Conservation (phyloP, 2,797 vertebrate species). For the Orestias chungarensis region DNA sequence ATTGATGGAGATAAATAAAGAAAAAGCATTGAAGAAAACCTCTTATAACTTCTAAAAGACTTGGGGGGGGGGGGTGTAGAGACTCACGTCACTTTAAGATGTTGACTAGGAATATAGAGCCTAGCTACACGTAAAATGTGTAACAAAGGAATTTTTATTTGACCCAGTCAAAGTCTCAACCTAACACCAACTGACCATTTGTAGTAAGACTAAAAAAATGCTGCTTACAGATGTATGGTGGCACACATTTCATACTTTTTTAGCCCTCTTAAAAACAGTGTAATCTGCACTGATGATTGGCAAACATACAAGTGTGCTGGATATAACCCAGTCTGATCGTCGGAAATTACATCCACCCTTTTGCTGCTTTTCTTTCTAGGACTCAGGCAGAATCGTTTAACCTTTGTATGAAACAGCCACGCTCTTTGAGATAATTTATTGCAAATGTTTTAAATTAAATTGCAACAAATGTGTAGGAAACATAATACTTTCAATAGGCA, state of each 20-base stretch:
- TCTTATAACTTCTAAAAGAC: too few relatives aligned
- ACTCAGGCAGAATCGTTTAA: not conserved
- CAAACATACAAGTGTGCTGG: too few relatives aligned
- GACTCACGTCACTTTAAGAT: too few relatives aligned
- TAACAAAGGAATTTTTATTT: not conserved
- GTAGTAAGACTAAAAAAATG: not conserved
- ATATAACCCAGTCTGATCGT: not conserved
- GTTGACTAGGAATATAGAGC: too few relatives aligned
- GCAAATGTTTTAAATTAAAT: too few relatives aligned
- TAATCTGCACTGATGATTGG: not conserved
- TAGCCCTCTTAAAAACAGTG: not conserved
- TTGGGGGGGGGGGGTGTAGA: not conserved
- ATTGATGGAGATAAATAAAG: not conserved
- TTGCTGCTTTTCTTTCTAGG: not conserved
- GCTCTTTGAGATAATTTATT: too few relatives aligned
- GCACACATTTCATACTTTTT: not conserved
- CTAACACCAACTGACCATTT: not conserved
- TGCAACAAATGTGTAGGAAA: too few relatives aligned
- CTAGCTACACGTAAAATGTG: too few relatives aligned
- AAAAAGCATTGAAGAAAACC: too few relatives aligned
- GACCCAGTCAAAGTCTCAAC: not conserved
- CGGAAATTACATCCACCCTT: not conserved
- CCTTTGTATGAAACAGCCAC: too few relatives aligned
- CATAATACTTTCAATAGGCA: too few relatives aligned
- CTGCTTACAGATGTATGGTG: not conserved